Conservation (phyloP, 1,140 invertebrate genomes). For the Chionoecetes opilio region DNA sequence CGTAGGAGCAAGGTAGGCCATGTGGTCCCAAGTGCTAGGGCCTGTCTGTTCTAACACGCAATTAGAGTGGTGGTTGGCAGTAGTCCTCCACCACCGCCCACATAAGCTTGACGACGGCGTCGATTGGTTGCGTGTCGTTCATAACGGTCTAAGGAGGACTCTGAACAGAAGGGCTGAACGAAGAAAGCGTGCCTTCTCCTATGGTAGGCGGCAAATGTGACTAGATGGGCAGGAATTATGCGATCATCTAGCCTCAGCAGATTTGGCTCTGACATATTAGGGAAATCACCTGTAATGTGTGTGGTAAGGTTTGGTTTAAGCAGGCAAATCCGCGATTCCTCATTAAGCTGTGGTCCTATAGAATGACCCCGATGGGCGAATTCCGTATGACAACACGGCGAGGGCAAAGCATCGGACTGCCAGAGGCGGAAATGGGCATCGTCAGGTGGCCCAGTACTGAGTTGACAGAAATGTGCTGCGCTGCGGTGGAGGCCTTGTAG, state of each 20-base stretch:
- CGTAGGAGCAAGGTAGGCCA: constrained; percentile 58
- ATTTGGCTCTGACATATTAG: constrained; percentile 73
- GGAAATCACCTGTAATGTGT: constrained; percentile 45
- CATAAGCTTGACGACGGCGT: constrained; percentile 31
- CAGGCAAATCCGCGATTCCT: constrained; percentile 51
- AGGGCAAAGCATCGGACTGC: constrained; percentile 61
- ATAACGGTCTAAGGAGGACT: constrained; percentile 69
- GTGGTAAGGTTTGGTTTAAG: constrained; percentile 48
- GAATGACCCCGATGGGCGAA: not conserved
- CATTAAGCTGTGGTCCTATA: not conserved
- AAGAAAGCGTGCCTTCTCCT: constrained; percentile 64
- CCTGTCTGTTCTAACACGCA: constrained; percentile 71
- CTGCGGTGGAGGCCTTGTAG: constrained; percentile 66
- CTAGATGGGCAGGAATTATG: constrained; percentile 69
- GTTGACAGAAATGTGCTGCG: constrained; percentile 68
- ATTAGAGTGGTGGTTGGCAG: constrained; percentile 62
- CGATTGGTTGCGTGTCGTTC: constrained; percentile 7
- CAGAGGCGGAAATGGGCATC: constrained; percentile 40
- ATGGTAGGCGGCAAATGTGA: constrained; percentile 69
- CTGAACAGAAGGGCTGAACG: constrained; percentile 62
- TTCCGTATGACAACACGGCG: not conserved
- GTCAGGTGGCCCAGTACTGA: constrained; percentile 54
- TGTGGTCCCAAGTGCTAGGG: constrained; percentile 67
- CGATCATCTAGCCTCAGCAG: constrained; percentile 67
- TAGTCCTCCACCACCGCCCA: constrained; percentile 63